Percentiles rank a stretch among this genome's conserved stretches.
phyloP scores from a whole-genome alignment of 2,797 vertebrate species.

The Phaenicophaeus curvirostris region DNA sequence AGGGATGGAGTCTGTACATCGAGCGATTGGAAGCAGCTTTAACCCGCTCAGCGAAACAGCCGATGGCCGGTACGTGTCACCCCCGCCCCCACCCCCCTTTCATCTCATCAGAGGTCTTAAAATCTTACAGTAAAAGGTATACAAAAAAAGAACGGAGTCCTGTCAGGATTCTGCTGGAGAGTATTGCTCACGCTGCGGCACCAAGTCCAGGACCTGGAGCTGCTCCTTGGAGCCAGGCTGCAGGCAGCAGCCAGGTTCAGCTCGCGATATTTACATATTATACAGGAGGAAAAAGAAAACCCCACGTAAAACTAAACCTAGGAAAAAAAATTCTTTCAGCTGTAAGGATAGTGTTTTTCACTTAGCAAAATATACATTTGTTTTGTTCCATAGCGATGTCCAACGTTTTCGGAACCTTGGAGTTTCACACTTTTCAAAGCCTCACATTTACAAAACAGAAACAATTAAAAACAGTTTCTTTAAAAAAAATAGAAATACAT shows the following conservation, averaged over 20 bases:
- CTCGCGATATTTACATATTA: slow-evolving; percentile 95
- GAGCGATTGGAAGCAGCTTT: slow-evolving; percentile 63
- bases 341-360: slow-evolving; percentile 85
- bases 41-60: slow-evolving; percentile 59
- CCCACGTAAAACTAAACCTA: slow-evolving; percentile 79
- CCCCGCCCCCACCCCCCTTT: not conserved
- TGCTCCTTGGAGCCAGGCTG: slow-evolving; percentile 67
- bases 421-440: slow-evolving; percentile 81
- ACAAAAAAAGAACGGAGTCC: slow-evolving; percentile 77
- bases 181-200: slow-evolving; percentile 77
- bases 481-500: slow-evolving; percentile 68
- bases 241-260: slow-evolving; percentile 68
- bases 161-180: slow-evolving; percentile 76
- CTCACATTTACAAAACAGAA: slow-evolving; percentile 82
- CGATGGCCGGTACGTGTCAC: not conserved
- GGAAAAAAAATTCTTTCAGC: slow-evolving; percentile 84
- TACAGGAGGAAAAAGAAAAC: slow-evolving; percentile 86
- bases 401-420: slow-evolving; percentile 72
- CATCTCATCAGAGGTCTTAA: slow-evolving; percentile 74
- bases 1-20: slow-evolving; percentile 67
- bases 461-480: slow-evolving; percentile 79
- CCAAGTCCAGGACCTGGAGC: slow-evolving; percentile 69
- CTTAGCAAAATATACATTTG: slow-evolving; percentile 94
- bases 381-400: slow-evolving; percentile 84
- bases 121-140: slow-evolving; percentile 83